Evolutionary conservation across 1,140 invertebrate species (phyloP), one percentile per base, ranked within the genome.

Genomic region (Proales similis): DNA sequence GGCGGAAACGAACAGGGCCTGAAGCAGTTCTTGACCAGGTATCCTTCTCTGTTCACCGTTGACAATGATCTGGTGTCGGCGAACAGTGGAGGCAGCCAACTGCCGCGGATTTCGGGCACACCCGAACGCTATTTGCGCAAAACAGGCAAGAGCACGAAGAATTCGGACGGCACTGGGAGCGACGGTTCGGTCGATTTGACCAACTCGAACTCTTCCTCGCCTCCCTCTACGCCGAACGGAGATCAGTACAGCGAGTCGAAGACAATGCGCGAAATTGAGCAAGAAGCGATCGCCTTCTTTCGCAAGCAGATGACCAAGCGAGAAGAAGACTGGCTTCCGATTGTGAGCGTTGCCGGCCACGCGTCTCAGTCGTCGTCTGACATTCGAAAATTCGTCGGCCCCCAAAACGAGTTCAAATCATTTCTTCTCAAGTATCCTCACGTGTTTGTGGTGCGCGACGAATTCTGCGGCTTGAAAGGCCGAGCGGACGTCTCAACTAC

Each of bases 261-360:
- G 36, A 63, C 62, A 51, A 63, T 63, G 62, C 42, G 45, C 32
- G 62, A 63, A 45, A 63, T 65, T 19, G 75, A 77, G 64, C 74
- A 72, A 46, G 74, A 77, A 61, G 75, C 75, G 19, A 74, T 77
- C n/a, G 68, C 72, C 62, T 77, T 70, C 64, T 77, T 77, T 70
- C 70, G 72, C 48, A 66, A 67, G 22, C 70, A 70, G 65, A 67
- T 77, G 49, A 33, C 69, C 9, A 73, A 72, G 63, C 70, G 72
- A 51, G 73, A 72, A 42, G 74, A 76, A 51, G 71, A 71, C 53
- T 76, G 73, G 73, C 67, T 76, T 61, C 72, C 69, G 11, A 70
- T 75, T 38, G 70, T 71, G 17, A 76, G 75, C 63, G 66, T 77
- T 33, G 74, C 75, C 29, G 75, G 75, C 9, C 75, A 77, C 66